Percentiles rank a stretch among this genome's conserved stretches.
Conservation (phyloP, 2,888 invertebrate species). For the Neria commutata region DNA sequence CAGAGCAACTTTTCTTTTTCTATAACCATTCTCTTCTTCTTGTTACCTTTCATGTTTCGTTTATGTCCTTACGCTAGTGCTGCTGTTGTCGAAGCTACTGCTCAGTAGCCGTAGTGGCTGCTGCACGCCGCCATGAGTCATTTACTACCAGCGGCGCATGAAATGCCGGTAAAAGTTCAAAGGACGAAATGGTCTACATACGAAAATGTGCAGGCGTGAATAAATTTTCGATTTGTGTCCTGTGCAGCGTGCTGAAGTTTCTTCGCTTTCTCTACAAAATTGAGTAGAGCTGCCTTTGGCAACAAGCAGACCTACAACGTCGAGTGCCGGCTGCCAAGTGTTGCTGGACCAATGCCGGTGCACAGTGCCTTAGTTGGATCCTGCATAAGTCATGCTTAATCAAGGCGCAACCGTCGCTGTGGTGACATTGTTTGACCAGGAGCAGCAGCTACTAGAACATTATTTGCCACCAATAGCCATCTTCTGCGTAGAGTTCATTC, state of each 20-base stretch:
- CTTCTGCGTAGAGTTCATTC: neutral
- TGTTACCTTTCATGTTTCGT: too few species aligned
- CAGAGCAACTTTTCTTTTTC: neutral
- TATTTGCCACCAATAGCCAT: neutral
- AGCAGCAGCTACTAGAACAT: neutral
- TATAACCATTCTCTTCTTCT: too few species aligned
- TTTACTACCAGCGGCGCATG: neutral
- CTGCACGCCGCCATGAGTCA: neutral
- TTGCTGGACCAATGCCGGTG: neutral
- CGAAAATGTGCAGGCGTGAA: too few species aligned
- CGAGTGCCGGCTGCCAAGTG: neutral
- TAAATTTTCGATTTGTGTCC: neutral
- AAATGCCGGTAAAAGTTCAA: neutral
- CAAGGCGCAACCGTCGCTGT: conserved; percentile 33
- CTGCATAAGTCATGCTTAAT: conserved; percentile 35
- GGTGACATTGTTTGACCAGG: conserved; percentile 14
- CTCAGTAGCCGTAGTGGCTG: neutral
- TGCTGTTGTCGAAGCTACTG: too few species aligned
- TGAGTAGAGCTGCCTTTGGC: neutral
- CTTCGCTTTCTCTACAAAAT: neutral
- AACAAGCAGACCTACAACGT: neutral
- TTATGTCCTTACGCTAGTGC: too few species aligned
- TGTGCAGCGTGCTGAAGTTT: neutral
- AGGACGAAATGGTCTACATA: neutral
- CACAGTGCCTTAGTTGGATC: neutral